Percentiles rank a stretch among this genome's conserved stretches.
Evolutionary conservation across 1,140 invertebrate species (phyloP).

Genomic region (Pogonognathellus flavescens): DNA sequence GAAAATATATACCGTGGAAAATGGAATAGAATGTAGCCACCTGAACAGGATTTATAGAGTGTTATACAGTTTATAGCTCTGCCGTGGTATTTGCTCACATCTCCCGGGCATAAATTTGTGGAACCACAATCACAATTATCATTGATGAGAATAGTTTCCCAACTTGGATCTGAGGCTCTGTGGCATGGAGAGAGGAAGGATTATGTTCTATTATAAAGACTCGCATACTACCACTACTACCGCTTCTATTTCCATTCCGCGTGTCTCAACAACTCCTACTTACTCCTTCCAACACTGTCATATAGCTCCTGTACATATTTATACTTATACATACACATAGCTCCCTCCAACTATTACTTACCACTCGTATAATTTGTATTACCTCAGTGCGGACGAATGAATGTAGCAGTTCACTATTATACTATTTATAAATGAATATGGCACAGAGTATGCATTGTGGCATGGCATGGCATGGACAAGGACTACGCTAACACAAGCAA

Average conservation of each 20-base stretch:
- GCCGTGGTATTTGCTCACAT: conserved; percentile 40
- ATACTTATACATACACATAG: no score
- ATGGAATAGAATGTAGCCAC: conserved; percentile 1
- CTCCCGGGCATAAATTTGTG: conserved; percentile 50
- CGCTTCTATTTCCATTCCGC: neutral
- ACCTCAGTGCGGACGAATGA: no score
- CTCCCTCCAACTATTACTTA: no score
- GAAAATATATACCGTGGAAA: conserved; percentile 15
- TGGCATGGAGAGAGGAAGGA: conserved; percentile 47
- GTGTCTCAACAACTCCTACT: conserved; percentile 20
- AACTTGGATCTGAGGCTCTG: conserved; percentile 48
- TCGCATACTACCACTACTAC: neutral
- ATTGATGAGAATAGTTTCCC: conserved; percentile 57
- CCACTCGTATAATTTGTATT: no score
- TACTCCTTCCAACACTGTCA: neutral
- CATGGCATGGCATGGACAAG: no score
- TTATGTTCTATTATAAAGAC: conserved; percentile 49
- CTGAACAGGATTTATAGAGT: conserved; percentile 52
- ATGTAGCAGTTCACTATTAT: no score
- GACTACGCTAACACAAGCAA: no score
- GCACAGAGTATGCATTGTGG: no score
- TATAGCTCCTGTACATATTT: no score
- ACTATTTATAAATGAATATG: no score
- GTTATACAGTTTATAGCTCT: conserved; percentile 30
- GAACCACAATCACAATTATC: conserved; percentile 57